Percentiles rank a stretch among this genome's conserved stretches.
Evolutionary conservation across 2,888 invertebrate genomes (phyloP).

Genomic region (Syritta pipiens): DNA sequence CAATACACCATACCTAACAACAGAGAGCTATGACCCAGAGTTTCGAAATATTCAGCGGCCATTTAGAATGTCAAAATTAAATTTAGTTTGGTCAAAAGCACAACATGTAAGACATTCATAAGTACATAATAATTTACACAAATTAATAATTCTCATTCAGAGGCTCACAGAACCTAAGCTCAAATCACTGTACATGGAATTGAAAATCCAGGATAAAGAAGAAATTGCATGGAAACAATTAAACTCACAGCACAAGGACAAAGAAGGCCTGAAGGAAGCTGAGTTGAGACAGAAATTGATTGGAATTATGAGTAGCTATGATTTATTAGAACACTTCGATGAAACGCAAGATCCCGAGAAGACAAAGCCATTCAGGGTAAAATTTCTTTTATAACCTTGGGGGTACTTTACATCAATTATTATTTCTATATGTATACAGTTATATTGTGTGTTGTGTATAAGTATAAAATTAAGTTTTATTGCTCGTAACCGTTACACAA

Average conservation of each 20-base stretch:
- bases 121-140: background rate
- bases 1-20: constrained; percentile 73
- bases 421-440: too few species aligned
- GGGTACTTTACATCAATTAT: too few species aligned
- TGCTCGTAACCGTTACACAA: too few species aligned
- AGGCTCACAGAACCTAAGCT: constrained; percentile 90
- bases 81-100: constrained; percentile 94
- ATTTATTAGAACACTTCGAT: constrained; percentile 89
- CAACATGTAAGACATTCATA: constrained; percentile 85
- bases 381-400: too few species aligned
- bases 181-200: constrained; percentile 91
- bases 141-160: constrained; percentile 78
- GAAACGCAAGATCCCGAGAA: constrained; percentile 83
- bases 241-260: constrained; percentile 90
- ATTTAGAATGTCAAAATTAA: constrained; percentile 94
- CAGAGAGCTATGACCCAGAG: constrained; percentile 79
- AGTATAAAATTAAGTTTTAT: too few species aligned
- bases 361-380: constrained; percentile 75
- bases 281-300: constrained; percentile 88
- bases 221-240: constrained; percentile 91
- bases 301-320: constrained; percentile 90
- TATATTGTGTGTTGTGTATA: too few species aligned
- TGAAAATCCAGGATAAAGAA: constrained; percentile 95
- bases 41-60: constrained; percentile 89
- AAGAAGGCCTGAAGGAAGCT: constrained; percentile 91